Percentiles rank a stretch among this genome's conserved stretches.
phyloP scores from a whole-genome alignment of 1,140 invertebrate species.

The Teleopsis dalmanni region DNA sequence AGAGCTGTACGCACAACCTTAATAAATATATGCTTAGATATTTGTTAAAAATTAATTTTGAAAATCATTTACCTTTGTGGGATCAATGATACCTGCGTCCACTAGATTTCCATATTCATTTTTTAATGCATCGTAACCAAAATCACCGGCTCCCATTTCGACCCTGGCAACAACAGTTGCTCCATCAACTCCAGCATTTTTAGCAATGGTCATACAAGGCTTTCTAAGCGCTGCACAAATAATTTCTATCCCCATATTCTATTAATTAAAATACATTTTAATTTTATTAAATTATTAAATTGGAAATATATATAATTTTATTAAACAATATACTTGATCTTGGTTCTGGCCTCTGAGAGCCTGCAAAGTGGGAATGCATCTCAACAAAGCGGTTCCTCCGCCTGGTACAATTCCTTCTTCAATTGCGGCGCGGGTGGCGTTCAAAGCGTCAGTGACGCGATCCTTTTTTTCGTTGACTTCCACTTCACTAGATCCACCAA shows the following conservation, averaged over 20 bases:
- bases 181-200: conserved; percentile 96
- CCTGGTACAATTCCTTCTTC: conserved; percentile 99
- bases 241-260: conserved; percentile 73
- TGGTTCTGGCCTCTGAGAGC: conserved; percentile 64
- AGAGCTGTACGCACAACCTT: conserved; percentile 88
- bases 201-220: conserved; percentile 92
- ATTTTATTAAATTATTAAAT: background rate
- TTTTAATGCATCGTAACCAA: conserved; percentile 94
- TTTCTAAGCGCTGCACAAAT: conserved; percentile 84
- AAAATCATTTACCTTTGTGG: conserved; percentile 68
- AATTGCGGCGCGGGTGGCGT: conserved; percentile 96
- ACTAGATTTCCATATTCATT: conserved; percentile 95
- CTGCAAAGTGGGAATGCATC: conserved; percentile 74
- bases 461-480: conserved; percentile 99
- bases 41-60: conserved; percentile 17
- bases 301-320: background rate
- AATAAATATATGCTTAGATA: background rate
- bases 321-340: conserved; percentile 65
- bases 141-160: conserved; percentile 62
- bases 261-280: background rate
- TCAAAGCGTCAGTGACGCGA: conserved; percentile 94
- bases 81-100: conserved; percentile 96
- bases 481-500: conserved; percentile 95
- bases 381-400: conserved; percentile 88
- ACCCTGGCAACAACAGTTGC: conserved; percentile 91